Evolutionary conservation across 2,113 vertebrate species (phyloP).

Genomic region (Scolopax mira): DNA sequence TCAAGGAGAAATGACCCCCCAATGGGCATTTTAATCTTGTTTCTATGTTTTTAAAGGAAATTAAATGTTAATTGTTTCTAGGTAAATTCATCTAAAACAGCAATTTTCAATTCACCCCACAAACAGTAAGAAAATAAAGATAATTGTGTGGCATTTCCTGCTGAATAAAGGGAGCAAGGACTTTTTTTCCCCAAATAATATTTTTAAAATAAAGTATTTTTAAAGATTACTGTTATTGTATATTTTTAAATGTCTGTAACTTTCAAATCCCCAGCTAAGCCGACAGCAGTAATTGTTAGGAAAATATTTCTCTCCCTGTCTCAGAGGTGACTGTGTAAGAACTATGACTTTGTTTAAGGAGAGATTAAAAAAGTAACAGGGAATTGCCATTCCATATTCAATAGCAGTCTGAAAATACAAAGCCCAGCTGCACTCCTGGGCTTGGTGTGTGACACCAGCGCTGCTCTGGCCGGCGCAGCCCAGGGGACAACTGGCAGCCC

Average conservation of each 20-base stretch:
- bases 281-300: slow-evolving; percentile 33
- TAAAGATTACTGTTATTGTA: slow-evolving; percentile 10
- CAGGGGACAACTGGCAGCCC: not conserved
- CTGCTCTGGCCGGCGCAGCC: not conserved
- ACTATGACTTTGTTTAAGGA: slow-evolving; percentile 42
- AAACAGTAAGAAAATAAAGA: slow-evolving; percentile 66
- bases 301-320: slow-evolving; percentile 37
- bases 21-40: slow-evolving; percentile 45
- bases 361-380: slow-evolving; percentile 13
- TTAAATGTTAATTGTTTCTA: slow-evolving; percentile 55
- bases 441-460: not conserved
- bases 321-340: slow-evolving; percentile 12
- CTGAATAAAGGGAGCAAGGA: slow-evolving; percentile 4
- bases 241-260: slow-evolving; percentile 25
- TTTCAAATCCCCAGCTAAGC: not conserved
- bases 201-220: slow-evolving; percentile 56
- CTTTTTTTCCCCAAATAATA: not conserved
- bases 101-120: slow-evolving; percentile 28
- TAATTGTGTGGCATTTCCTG: slow-evolving; percentile 68
- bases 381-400: not conserved
- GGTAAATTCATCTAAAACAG: slow-evolving; percentile 27
- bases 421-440: not conserved
- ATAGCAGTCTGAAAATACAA: not conserved
- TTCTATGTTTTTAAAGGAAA: slow-evolving; percentile 59
- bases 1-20: slow-evolving; percentile 40